Conservation (phyloP, 2,113 vertebrate genomes). For the Salvelinus alpinus region DNA sequence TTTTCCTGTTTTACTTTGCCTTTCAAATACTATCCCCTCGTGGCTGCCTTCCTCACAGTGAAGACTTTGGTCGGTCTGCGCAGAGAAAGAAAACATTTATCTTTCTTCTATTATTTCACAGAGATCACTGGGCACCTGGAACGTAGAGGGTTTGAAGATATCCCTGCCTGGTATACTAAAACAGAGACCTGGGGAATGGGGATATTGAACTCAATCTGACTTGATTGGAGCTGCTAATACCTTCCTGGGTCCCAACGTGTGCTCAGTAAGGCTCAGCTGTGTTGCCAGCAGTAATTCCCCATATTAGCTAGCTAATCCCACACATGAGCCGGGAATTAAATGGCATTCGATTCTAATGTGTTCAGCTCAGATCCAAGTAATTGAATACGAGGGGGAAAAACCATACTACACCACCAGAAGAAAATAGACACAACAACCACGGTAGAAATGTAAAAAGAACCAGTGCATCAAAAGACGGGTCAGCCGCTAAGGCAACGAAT, state of each 20-base stretch:
- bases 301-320: conserved; percentile 1
- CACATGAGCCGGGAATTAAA: conserved; percentile 3
- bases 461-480: background rate
- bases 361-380: background rate
- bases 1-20: no score
- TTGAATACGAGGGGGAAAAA: background rate
- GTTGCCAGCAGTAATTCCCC: conserved; percentile 1
- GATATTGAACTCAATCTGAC: background rate
- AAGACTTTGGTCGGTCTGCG: no score
- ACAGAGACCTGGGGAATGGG: no score
- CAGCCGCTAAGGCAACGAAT: background rate
- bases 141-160: no score
- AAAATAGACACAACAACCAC: background rate
- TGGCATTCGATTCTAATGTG: conserved; percentile 3
- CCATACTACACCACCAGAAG: background rate
- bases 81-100: no score
- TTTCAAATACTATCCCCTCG: no score
- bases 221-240: background rate
- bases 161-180: no score
- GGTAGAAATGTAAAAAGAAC: background rate
- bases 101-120: no score
- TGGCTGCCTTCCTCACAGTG: no score
- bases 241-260: background rate
- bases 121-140: no score
- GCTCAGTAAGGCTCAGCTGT: background rate